Base-by-base conservation (phyloP, 2,888 invertebrate species). In the Icerya purchasi region DNA sequence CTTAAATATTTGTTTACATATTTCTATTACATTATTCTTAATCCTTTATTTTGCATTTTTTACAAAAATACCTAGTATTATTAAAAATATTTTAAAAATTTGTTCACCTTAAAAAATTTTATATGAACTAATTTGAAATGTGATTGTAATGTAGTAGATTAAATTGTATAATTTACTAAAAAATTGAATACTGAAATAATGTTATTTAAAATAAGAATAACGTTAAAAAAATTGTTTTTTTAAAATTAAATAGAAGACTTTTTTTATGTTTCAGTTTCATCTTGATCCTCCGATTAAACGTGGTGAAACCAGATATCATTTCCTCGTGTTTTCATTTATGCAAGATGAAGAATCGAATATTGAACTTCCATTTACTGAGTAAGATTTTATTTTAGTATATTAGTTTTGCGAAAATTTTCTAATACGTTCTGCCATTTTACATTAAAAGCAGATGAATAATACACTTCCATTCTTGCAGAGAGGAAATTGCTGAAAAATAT, bases 241-340 rank as follows among this genome's bases (percentile, higher is more conserved):
- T 22, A 53, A 60, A 53, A 60, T 53, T 56, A 54, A 24, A 52
- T n/a, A n/a, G n/a, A n/a, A n/a, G n/a, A n/a, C n/a, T 55, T 56
- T 22, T 58, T 58, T 60, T 52, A 50, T 49, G 54, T 58, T 66
- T 70, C 66, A 79, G 78, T 74, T 80, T 52, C 92, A 93, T 58
- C 76, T 98, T 66, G 97, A 98, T 76, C 98, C 98, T 1, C 98
- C 98, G 0, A 97, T 99, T 66, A 97, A 98, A 69, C 98, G 98
- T 71, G 98, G 98, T 56, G 97, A 98, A 75, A 99, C 98, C 0
- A 78, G 98, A 63, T 98, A 98, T 70, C 96, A 94, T 68, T 98
- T 90, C 70, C 75, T 98, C 62, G 96, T 97, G 14, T 76, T 97
- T 60, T 75, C 96, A 53, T 99, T 98, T 71, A 86, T 85, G 54